Conservation (phyloP, 2,113 vertebrate species). For the Odontophorus gujanensis region DNA sequence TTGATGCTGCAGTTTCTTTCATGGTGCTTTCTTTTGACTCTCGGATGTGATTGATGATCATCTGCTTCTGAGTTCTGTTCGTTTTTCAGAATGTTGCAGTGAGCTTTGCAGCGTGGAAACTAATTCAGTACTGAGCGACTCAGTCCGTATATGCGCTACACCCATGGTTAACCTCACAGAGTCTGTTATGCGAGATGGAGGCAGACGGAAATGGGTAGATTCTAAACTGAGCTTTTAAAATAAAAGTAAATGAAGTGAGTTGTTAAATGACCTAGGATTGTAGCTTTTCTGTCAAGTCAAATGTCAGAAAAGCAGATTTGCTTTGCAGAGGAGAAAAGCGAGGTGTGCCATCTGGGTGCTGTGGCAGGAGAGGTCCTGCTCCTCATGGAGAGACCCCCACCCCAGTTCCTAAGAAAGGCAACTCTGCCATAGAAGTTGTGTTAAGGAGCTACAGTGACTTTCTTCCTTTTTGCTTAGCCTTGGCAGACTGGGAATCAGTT, state of each 20-base stretch:
- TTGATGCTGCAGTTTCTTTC: conserved; percentile 39
- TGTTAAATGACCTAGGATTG: conserved; percentile 63
- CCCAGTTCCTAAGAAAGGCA: not conserved
- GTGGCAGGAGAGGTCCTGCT: not conserved
- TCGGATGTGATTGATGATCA: conserved; percentile 70
- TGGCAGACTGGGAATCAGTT: not conserved
- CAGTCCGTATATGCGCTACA: conserved; percentile 60
- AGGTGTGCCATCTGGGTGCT: not conserved
- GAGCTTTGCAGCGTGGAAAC: conserved; percentile 68
- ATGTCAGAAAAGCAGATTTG: conserved; percentile 53
- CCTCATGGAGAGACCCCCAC: not conserved
- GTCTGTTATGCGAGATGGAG: conserved; percentile 57
- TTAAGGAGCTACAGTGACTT: not conserved
- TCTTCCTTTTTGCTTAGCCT: not conserved
- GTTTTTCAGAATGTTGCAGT: conserved; percentile 60
- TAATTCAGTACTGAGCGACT: conserved; percentile 59
- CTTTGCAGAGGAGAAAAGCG: conserved; percentile 4
- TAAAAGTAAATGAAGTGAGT: conserved; percentile 75
- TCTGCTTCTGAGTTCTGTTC: conserved; percentile 55
- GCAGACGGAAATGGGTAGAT: conserved; percentile 58
- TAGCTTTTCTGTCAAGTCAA: conserved; percentile 60
- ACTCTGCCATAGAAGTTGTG: not conserved
- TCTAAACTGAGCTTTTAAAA: conserved; percentile 73
- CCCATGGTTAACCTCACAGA: conserved; percentile 68
- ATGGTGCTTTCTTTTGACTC: conserved; percentile 54